Evolutionary conservation across 2,888 invertebrate species (phyloP).

Genomic region (Cheilosia vulpina): DNA sequence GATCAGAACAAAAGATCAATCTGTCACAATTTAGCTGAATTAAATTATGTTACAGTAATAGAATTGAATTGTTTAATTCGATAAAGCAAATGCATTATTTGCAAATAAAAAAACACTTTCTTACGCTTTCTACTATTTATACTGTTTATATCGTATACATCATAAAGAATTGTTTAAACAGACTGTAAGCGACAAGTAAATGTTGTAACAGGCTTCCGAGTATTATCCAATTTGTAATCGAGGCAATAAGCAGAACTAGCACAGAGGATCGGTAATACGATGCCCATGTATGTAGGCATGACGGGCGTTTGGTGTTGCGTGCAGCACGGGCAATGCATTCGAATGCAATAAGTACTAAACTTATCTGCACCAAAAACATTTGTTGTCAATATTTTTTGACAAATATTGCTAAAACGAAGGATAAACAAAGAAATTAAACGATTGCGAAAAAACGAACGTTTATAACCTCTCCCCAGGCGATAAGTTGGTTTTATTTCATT

Average conservation of each 20-base stretch:
- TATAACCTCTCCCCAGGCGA: not conserved
- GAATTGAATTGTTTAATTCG: slow-evolving; percentile 23
- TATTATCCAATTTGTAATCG: slow-evolving; percentile 17
- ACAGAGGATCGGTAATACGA: not conserved
- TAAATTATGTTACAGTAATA: slow-evolving; percentile 7
- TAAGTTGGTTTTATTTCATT: slow-evolving; percentile 4
- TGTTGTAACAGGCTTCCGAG: not conserved
- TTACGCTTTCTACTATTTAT: not conserved
- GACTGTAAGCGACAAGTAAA: slow-evolving; percentile 20
- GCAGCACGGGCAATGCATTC: not conserved
- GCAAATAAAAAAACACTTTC: slow-evolving; percentile 4
- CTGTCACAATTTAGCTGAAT: not conserved
- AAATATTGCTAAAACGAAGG: not conserved
- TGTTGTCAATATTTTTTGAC: slow-evolving; percentile 18
- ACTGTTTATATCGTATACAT: not conserved
- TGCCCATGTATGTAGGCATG: not conserved
- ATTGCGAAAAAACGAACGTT: not conserved
- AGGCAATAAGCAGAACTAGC: slow-evolving; percentile 11
- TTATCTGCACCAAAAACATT: not conserved
- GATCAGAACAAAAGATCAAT: not conserved
- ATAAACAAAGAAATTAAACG: not conserved
- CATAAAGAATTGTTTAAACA: slow-evolving; percentile 28
- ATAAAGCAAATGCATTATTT: slow-evolving; percentile 17
- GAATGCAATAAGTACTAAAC: not conserved
- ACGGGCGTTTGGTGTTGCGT: not conserved